Percentiles rank a stretch among this genome's conserved stretches.
Conservation (phyloP, 2,888 invertebrate species). For the Ochlodes sylvanus region DNA sequence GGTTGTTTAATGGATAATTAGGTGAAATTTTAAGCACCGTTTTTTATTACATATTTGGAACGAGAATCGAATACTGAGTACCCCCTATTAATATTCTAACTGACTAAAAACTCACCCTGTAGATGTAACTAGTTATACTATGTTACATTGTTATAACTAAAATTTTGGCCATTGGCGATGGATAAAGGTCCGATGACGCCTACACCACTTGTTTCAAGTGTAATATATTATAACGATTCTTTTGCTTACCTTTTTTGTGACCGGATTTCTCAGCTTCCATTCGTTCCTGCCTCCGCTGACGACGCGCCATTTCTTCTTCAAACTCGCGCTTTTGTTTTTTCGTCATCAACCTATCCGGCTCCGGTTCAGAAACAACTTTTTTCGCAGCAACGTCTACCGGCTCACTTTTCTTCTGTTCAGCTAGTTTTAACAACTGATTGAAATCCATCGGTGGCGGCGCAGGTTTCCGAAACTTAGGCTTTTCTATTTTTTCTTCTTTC, state of each 20-base stretch:
- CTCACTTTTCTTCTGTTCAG: conserved; percentile 93
- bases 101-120: no score
- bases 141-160: no score
- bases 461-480: conserved; percentile 85
- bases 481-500: conserved; percentile 76
- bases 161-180: no score
- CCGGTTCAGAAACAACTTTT: conserved; percentile 73
- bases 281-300: conserved; percentile 76
- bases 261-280: conserved; percentile 67
- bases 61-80: no score
- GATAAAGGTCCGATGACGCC: no score
- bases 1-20: no score
- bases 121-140: no score
- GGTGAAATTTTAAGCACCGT: no score
- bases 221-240: neutral
- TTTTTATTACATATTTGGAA: no score
- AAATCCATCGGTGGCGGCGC: conserved; percentile 92
- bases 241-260: conserved; percentile 55
- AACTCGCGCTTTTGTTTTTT: conserved; percentile 91
- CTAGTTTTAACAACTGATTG: conserved; percentile 90
- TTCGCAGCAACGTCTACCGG: conserved; percentile 84
- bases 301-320: conserved; percentile 89
- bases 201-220: no score
- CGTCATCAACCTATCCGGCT: conserved; percentile 90
- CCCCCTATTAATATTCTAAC: no score